These are phyloP conservation scores for Haliclona indistincta DNA, from an alignment of 37 sponge, comb jelly and placozoan species.

Conservation along the genomic window DNA sequence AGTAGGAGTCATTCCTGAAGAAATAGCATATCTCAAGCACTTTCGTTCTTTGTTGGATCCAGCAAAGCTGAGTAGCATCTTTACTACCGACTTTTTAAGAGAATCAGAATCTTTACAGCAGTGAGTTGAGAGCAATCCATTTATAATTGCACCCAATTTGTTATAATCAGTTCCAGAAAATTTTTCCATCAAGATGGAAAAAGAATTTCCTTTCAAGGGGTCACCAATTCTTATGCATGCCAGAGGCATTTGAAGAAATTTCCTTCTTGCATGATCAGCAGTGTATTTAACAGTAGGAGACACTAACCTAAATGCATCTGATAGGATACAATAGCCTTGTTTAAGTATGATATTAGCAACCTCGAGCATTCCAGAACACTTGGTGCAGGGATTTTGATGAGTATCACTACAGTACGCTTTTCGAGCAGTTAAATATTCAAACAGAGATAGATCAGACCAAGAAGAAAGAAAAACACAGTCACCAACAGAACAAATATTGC, in stretches of 20 bases:
- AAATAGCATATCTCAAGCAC: neutral
- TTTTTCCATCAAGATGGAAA: neutral
- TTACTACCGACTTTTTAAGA: constrained; percentile 1
- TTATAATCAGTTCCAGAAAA: constrained; percentile 2
- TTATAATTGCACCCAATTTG: neutral
- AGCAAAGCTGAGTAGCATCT: constrained; percentile 6
- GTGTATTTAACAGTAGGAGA: constrained; percentile 21
- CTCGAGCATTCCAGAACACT: neutral
- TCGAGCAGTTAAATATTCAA: constrained; percentile 6
- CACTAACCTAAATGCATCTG: constrained; percentile 15
- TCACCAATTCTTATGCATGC: constrained; percentile 8
- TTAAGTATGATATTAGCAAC: neutral
- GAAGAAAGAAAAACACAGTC: constrained; percentile 7
- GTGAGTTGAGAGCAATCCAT: constrained; percentile 1
- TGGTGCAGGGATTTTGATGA: neutral
- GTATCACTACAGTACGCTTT: neutral
- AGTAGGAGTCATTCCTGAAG: constrained; percentile 18
- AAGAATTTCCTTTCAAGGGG: constrained; percentile 6
- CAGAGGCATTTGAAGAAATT: constrained; percentile 18
- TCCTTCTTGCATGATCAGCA: constrained; percentile 2
- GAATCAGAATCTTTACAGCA: no score
- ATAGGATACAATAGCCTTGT: neutral
- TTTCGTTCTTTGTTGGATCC: constrained; percentile 10
- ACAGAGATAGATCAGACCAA: neutral
- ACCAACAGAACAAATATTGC: neutral